Evolutionary conservation across 2,888 invertebrate species (phyloP).

Genomic region (Thalpophila matura): DNA sequence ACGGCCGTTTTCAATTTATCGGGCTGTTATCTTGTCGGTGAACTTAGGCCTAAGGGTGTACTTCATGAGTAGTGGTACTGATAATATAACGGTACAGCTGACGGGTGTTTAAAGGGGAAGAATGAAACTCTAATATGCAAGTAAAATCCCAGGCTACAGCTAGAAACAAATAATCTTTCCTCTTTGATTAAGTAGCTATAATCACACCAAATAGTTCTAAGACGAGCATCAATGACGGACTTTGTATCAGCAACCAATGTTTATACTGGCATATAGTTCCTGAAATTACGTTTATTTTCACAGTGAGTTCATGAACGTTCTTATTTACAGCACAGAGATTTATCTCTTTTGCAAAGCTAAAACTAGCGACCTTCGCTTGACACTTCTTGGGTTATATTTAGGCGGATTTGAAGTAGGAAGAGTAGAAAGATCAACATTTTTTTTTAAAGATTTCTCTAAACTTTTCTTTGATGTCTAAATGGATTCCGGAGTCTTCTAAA

Average conservation of each 20-base stretch:
- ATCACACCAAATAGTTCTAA: slow-evolving; percentile 19
- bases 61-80: no score
- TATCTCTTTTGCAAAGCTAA: slow-evolving; percentile 17
- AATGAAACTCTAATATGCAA: no score
- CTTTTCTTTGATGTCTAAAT: slow-evolving; percentile 34
- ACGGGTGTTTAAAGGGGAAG: no score
- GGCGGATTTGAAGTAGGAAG: slow-evolving; percentile 8
- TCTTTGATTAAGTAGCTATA: slow-evolving; percentile 20
- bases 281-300: slow-evolving; percentile 42
- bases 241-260: slow-evolving; percentile 22
- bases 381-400: slow-evolving; percentile 19
- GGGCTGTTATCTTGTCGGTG: no score
- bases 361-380: slow-evolving; percentile 31
- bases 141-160: background rate
- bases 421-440: slow-evolving; percentile 14
- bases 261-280: slow-evolving; percentile 27
- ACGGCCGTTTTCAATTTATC: no score
- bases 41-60: no score
- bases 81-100: no score
- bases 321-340: slow-evolving; percentile 33
- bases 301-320: slow-evolving; percentile 41
- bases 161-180: slow-evolving; percentile 31
- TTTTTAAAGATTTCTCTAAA: background rate
- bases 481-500: background rate
- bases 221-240: slow-evolving; percentile 29